Evolutionary conservation across 1,140 invertebrate genomes (phyloP).

Genomic region (Pygmarrhopalites habei): DNA sequence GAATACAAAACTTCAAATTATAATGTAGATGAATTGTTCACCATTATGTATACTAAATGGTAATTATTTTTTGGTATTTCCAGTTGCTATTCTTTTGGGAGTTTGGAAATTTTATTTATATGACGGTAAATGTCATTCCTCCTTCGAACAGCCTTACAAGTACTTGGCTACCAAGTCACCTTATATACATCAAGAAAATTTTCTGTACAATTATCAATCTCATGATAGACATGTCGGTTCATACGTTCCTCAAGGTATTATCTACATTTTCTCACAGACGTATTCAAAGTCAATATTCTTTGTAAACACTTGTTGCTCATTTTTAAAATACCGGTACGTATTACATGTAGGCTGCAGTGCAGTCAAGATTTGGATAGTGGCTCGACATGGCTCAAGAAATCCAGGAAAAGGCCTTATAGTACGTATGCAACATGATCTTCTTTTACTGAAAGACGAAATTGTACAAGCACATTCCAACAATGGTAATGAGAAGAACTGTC

Average conservation of each 20-base stretch:
- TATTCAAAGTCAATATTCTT: not conserved
- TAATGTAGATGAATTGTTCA: too few relatives aligned
- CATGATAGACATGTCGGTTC: not conserved
- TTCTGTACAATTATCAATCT: not conserved
- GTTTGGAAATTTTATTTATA: too few relatives aligned
- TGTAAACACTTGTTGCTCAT: too few relatives aligned
- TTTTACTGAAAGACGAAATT: not conserved
- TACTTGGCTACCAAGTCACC: slow-evolving; percentile 13
- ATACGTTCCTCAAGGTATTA: not conserved
- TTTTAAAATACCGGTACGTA: too few relatives aligned
- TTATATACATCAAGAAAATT: slow-evolving; percentile 1
- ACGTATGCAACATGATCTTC: not conserved
- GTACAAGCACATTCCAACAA: not conserved
- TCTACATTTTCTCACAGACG: too few relatives aligned
- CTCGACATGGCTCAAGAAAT: slow-evolving; percentile 62
- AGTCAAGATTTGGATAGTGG: slow-evolving; percentile 56
- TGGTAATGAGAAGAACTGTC: too few relatives aligned
- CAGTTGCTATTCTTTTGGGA: too few relatives aligned
- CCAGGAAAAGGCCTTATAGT: slow-evolving; percentile 51
- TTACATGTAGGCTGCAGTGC: slow-evolving; percentile 56
- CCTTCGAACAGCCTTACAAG: not conserved
- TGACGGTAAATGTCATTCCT: too few relatives aligned
- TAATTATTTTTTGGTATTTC: too few relatives aligned
- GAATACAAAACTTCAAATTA: too few relatives aligned
- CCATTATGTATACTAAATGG: too few relatives aligned